Evolutionary conservation across 2,113 vertebrate genomes (phyloP).

Genomic region (Rhinoderma darwinii): DNA sequence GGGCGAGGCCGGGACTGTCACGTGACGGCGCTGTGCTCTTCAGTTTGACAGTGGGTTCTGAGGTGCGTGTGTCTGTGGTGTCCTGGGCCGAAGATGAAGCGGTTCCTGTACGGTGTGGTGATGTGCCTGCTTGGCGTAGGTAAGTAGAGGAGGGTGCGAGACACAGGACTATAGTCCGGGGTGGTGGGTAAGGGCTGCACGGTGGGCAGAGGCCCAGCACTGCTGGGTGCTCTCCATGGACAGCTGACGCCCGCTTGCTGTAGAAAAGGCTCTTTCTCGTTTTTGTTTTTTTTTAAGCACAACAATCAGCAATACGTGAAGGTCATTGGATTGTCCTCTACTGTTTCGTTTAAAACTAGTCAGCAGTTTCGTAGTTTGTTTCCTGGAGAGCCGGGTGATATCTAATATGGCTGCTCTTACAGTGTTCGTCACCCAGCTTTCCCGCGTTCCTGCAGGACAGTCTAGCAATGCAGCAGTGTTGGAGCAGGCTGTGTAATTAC

Average conservation of each 20-base stretch:
- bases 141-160: background rate
- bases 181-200: background rate
- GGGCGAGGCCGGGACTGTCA: conserved; percentile 38
- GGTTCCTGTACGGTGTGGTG: background rate
- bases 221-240: background rate
- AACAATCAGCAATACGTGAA: too few relatives aligned
- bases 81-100: background rate
- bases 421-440: too few relatives aligned
- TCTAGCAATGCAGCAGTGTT: too few relatives aligned
- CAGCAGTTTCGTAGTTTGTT: too few relatives aligned
- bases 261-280: too few relatives aligned
- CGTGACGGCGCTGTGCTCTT: conserved; percentile 31
- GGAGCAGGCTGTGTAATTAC: too few relatives aligned
- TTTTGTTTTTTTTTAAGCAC: too few relatives aligned
- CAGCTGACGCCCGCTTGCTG: background rate
- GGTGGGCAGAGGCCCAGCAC: too few relatives aligned
- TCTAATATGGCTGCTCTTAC: background rate
- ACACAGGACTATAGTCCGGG: too few relatives aligned
- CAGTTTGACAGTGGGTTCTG: background rate
- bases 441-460: too few relatives aligned
- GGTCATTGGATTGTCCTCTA: background rate
- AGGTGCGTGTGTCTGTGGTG: background rate
- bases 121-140: conserved; percentile 37
- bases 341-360: too few relatives aligned
- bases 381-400: background rate